Base-by-base conservation (phyloP, 1,140 invertebrate genomes). In the Bombus superbus region DNA sequence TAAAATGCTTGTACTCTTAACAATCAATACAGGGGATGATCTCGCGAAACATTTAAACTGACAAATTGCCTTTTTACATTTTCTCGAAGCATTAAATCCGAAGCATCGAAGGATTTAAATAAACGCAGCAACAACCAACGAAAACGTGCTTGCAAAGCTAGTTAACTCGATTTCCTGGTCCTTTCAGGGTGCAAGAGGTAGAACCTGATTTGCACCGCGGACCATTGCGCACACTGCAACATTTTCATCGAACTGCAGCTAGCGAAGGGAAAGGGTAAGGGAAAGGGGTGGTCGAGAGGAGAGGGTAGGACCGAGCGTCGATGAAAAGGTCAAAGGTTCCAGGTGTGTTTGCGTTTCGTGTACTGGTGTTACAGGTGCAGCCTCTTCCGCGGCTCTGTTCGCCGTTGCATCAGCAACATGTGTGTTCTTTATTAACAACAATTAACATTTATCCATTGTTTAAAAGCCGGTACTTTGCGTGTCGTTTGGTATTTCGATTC, bases 341-440 rank as follows among this genome's bases (percentile, higher is more conserved):
- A 93, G 92, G 92, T 92, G 92, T 93, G 88, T 92, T 91, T 93
- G 92, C 91, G 91, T 88, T 91, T 92, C 90, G 89, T 90, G 88
- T 80, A 91, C 86, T 83, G 86, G 88, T 92, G 92, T 85, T 93
- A 92, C 91, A 92, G 92, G 90, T 92, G 92, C 93, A 93, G 94
- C 93, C 95, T 95, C 95, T 95, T 95, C 89, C 93, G 91, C 94
- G 82, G 91, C 92, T 93, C 94, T 95, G 94, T 90, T 95, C 89
- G 92, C 94, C 94, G 95, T 93, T 93, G 92, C 93, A 93, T 88
- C 94, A 95, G 92, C 95, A 95, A 95, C 95, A 95, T 95, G 94
- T 93, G 92, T 91, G 90, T 93, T 94, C 94, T 95, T 95, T 95
- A 95, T 95, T 95, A 95, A 95, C 93, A 94, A 95, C 94, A 95